These are phyloP conservation scores for Spilosoma lubricipeda DNA, from an alignment of 2,888 invertebrate genomes.

Conservation along the genomic window DNA sequence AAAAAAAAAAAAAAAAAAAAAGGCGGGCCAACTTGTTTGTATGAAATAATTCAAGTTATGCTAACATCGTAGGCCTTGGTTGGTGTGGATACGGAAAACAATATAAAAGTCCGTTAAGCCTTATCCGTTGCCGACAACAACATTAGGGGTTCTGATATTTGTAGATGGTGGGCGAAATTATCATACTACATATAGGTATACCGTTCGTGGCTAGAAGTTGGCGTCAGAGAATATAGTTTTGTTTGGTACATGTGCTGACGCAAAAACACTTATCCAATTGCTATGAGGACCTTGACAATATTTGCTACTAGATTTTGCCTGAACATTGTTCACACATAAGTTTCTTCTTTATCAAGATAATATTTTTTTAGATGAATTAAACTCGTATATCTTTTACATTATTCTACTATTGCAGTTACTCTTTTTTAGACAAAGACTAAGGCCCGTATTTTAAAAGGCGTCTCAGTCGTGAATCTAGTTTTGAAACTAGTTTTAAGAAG, in stretches of 20 bases:
- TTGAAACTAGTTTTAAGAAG: too few species aligned
- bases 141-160: background rate
- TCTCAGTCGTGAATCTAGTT: too few species aligned
- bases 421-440: background rate
- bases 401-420: background rate
- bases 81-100: background rate
- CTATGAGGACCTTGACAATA: background rate
- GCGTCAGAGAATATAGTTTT: conserved; percentile 4
- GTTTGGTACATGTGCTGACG: background rate
- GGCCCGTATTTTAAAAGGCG: too few species aligned
- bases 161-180: background rate
- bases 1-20: too few species aligned
- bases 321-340: background rate
- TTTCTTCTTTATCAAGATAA: background rate
- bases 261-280: conserved; percentile 19
- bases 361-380: background rate
- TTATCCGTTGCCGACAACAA: background rate
- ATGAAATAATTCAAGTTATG: background rate
- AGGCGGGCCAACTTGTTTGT: background rate
- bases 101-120: background rate
- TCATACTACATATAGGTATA: background rate
- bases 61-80: background rate
- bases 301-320: background rate
- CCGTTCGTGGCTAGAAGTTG: background rate
- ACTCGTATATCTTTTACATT: too few species aligned